Base-by-base conservation (phyloP, 2,113 vertebrate genomes). In the Suncus etruscus region DNA sequence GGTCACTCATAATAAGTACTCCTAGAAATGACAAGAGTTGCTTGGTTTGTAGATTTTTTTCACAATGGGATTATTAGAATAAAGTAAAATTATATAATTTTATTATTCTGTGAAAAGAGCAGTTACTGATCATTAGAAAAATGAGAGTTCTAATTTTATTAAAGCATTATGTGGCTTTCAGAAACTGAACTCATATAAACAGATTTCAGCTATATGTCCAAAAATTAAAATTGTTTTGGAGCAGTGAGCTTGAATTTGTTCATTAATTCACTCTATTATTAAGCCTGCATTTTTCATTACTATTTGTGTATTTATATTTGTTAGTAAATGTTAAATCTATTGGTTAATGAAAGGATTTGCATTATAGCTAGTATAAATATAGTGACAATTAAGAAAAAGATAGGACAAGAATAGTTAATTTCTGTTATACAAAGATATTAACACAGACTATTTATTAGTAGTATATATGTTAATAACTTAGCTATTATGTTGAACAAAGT, bases 141-240 rank as follows among this genome's bases (percentile, higher is more conserved):
- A 84, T 39, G 6, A 48, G n/a, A 69, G 27, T 29, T 87, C 2
- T 61, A 8, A 6, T 83, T 83, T 87, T 65, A 94, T 48, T 61
- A 54, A 73, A 66, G 6, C 18, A 54, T 79, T 79, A 27, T 79
- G 69, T 63, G 27, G 10, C 3, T 29, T 54, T 87, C 2, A 83
- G 27, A 6, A 89, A 25, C 24, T 12, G 2, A 81, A 50, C 14
- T 14, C 4, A 24, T 51, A 11, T 86, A 63, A 89, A 84, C 83
- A 80, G 50, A 1, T 12, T 25, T 83, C 12, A 4, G 39, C 1
- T 2, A 1, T 75, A 31, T 70, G 81, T 89, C 20, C 5, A 91
- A 50, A 14, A 76, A 51, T 84, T 88, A 88, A 11, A 92, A 85
- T 54, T 7, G 12, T 68, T 83, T 86, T 83, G 45, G 50, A 29